phyloP scores from a whole-genome alignment of 2,113 vertebrate species.

The Rhinolophus sinicus region DNA sequence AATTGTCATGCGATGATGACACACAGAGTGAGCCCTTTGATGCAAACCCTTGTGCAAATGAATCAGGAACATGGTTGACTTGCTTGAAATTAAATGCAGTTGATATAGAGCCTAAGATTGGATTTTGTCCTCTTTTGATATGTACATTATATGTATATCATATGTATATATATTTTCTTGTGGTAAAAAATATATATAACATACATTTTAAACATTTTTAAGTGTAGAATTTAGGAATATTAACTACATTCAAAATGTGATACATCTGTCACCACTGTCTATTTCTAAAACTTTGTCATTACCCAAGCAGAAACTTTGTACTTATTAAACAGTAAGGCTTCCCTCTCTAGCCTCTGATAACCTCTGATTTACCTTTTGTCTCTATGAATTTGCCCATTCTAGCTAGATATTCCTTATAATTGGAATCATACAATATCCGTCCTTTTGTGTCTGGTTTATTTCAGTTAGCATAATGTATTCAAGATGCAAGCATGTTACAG shows the following conservation, averaged over 20 bases:
- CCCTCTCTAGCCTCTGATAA: no score
- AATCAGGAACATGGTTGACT: not conserved
- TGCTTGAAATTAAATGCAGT: not conserved
- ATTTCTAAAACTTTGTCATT: not conserved
- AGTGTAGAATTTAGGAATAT: not conserved
- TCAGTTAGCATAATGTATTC: not conserved
- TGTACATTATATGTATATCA: no score
- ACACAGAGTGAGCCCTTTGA: not conserved
- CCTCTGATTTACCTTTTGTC: not conserved
- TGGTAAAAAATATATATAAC: not conserved
- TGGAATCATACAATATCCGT: not conserved
- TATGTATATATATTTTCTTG: not conserved
- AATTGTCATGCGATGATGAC: not conserved
- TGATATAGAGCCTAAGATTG: not conserved
- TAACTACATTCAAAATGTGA: not conserved
- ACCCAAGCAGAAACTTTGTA: not conserved
- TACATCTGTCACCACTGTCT: not conserved
- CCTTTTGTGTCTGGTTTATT: not conserved
- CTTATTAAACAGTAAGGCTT: not conserved
- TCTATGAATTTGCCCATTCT: not conserved
- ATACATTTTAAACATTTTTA: not conserved
- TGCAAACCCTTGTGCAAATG: not conserved
- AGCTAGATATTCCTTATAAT: no score
- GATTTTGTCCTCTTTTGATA: no score
- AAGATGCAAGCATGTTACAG: rapidly evolving